Percentiles rank a stretch among this genome's conserved stretches.
Evolutionary conservation across 2,113 vertebrate genomes (phyloP).

Genomic region (Solea senegalensis): DNA sequence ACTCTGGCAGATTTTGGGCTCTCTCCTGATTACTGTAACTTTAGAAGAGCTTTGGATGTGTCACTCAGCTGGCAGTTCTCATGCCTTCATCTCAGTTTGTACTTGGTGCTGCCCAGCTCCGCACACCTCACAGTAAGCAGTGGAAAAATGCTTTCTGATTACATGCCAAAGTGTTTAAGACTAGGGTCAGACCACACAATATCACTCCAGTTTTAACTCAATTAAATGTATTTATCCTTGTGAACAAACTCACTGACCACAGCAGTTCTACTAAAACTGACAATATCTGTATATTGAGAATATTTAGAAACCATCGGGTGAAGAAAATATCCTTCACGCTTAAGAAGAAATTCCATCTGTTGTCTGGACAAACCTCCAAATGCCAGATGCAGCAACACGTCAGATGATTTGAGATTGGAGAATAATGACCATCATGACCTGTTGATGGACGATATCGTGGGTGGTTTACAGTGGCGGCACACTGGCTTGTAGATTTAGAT

Average conservation of each 20-base stretch:
- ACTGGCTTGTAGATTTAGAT: slow-evolving; percentile 42
- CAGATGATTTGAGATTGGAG: background rate
- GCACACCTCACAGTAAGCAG: background rate
- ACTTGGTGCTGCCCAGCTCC: slow-evolving; percentile 10
- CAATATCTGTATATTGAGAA: background rate
- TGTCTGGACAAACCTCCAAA: background rate
- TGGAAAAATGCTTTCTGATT: background rate
- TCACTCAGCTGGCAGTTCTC: slow-evolving; percentile 32
- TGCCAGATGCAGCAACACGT: background rate
- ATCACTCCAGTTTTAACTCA: too few relatives aligned
- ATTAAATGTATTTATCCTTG: background rate
- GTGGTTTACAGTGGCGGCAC: slow-evolving; percentile 37
- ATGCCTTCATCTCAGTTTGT: slow-evolving; percentile 3
- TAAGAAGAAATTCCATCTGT: background rate
- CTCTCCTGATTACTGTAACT: slow-evolving; percentile 58
- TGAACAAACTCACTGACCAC: background rate
- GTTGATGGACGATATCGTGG: slow-evolving; percentile 41
- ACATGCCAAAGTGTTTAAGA: background rate
- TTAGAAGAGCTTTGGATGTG: slow-evolving; percentile 63
- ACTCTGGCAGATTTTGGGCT: slow-evolving; percentile 47
- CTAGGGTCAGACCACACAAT: background rate
- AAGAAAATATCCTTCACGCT: background rate
- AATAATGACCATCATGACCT: slow-evolving; percentile 16
- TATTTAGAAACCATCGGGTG: background rate
- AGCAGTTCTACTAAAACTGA: background rate